Base-by-base conservation (phyloP, 2,888 invertebrate genomes). In the Conus canariensis region DNA sequence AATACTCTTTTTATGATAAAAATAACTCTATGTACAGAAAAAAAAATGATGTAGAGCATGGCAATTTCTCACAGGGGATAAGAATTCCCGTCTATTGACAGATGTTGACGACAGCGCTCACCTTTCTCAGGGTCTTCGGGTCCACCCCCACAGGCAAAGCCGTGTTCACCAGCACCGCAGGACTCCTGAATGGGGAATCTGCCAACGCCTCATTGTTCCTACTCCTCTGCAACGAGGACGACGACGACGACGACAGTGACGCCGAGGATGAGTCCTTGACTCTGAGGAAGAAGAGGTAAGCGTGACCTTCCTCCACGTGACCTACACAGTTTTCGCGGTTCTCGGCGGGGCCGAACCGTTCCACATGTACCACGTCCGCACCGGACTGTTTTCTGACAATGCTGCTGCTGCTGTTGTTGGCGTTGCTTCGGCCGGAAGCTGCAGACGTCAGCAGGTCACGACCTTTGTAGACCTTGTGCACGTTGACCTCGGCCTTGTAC, bases 401-500 rank as follows among this genome's bases (percentile, higher is more conserved):
- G 25, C 30, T 80, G 77, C 14, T 80, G 77, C 30, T 80, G 77
- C 30, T 16, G 77, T 30, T 80, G 77, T 14, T 80, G 77, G 2
- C 10, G 77, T 80, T 30, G 45, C 22, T 22, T 30, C 14, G 30
- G 25, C 10, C 30, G 14, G 77, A 30, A 12, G 77, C 77, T 30
- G 77, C 77, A 1, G 77, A 16, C 2, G 30, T 14, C 30, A 89
- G 60, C n/a, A 89, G 89, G n/a, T 83, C 89, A 64, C 64, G 83
- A 12, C 89, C 89, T 58, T 89, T 89, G 70, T 89, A 89, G 25
- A 89, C 85, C 70, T 70, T 89, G 59, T 83, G 89, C 19, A 89
- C 89, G 6, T 70, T 89, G 64, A 89, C 89, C 56, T 85, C 70
- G 85, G 89, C 89, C 85, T 89, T 89, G 85, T 89, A 45, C 67